phyloP scores from a whole-genome alignment of 2,797 vertebrate species.

The Liparis tanakae region DNA sequence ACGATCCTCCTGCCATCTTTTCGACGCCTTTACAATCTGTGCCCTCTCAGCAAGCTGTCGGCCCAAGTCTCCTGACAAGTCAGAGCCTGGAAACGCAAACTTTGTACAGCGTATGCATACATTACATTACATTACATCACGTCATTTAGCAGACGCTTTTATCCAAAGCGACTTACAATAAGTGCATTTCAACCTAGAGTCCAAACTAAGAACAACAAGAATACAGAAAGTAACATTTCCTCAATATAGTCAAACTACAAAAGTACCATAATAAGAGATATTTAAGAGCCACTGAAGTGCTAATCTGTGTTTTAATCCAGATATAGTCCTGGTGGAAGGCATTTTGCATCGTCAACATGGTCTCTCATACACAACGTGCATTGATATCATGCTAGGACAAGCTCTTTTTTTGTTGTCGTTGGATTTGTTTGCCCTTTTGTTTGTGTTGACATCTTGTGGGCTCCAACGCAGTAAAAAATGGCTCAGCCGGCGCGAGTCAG shows the following conservation, averaged over 20 bases:
- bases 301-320: too few relatives aligned
- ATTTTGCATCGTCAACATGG: conserved; percentile 9
- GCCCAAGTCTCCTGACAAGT: conserved; percentile 45
- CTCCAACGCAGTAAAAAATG: conserved; percentile 62
- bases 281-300: too few relatives aligned
- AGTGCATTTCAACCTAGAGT: too few relatives aligned
- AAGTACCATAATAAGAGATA: too few relatives aligned
- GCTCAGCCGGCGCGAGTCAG: conserved; percentile 49
- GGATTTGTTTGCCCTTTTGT: conserved; percentile 69
- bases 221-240: too few relatives aligned
- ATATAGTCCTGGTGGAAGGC: conserved; percentile 21
- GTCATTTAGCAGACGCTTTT: too few relatives aligned
- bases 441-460: conserved; percentile 67
- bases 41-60: conserved; percentile 66
- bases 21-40: conserved; percentile 63
- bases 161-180: too few relatives aligned
- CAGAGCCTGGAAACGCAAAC: conserved; percentile 51
- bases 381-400: conserved; percentile 16
- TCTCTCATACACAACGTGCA: conserved; percentile 19
- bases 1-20: conserved; percentile 59
- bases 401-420: conserved; percentile 45
- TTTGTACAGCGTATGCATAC: conserved; percentile 34
- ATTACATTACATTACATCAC: too few relatives aligned
- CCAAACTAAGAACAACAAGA: too few relatives aligned
- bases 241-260: too few relatives aligned